Base-by-base conservation (phyloP, 2,113 vertebrate species). In the Psilopogon haemacephalus region DNA sequence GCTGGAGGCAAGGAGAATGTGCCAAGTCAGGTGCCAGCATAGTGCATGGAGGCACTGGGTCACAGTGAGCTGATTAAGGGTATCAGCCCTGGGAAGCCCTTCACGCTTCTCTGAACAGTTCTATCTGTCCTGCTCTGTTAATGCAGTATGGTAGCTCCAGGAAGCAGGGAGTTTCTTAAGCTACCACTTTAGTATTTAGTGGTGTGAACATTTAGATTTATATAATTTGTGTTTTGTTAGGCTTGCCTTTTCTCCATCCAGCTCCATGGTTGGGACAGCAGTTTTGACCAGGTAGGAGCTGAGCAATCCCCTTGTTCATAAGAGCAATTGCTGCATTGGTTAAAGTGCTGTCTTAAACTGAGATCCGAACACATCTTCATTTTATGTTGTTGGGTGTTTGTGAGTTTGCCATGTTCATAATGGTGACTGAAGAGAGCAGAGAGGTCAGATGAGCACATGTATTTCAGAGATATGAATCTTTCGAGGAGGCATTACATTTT, bases 161-260 rank as follows among this genome's bases (percentile, higher is more conserved):
- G 76, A 83, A 95, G 56, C 86, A 80, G 82, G 27, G 37, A 84
- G 44, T 64, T 92, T 18, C 77, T 48, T 35, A 26, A 71, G 2
- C 33, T 44, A 42, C 8, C 65, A 37, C 40, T 58, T 70, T 58
- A 21, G 35, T 52, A 19, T 70, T 85, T 35, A 20, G 62, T 60
- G 24, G 8, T 68, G 72, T 27, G 71, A 50, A 70, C 77, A 16
- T 70, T 69, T 28, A 40, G 44, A 24, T 67, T 8, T 35, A 30
- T 77, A 13, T 54, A 15, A 27, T 54, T 58, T 52, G 56, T 24
- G 13, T 64, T 59, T 38, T 17, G 50, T 32, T 68, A 64, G 30
- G 8, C 35, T 11, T 52, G 33, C 38, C 68, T 52, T 62, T 58
- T 30, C 62, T 69, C 37, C 59, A 26, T 27, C 27, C 56, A 42